Evolutionary conservation across 23 tunicate species (phyloP), one percentile per base, ranked within the genome.

Genomic region (Oikopleura vanhoeffeni): DNA sequence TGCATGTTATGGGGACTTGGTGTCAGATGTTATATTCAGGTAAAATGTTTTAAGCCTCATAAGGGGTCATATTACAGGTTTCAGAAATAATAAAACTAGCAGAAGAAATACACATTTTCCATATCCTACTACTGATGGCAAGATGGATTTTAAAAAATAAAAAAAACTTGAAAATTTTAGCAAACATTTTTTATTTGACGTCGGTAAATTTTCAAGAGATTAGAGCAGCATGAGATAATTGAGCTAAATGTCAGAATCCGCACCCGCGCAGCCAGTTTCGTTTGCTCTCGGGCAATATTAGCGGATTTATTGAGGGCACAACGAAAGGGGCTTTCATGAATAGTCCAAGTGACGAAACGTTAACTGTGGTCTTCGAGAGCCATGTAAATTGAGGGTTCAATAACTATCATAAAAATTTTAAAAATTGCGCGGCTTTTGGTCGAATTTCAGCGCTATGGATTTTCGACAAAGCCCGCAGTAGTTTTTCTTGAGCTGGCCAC

Each of bases 261-360:
- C 79, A 71, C 38, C 79, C 79, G 35, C 79, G 79, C 2, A 71
- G 79, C 79, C 79, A 71, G 79, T 71, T 71, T 3, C 79, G 79
- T 30, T 71, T 30, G 3, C 34, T 24, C 35, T 71, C 79, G 34
- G 79, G 79, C 79, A 71, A 38, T 32, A 30, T 33, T 2, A 71
- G 32, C 34, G 27, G 79, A 38, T 71, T 2, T 2, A 71, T 38
- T 38, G 79, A 38, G 79, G 35, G 27, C 38, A 30, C 38, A 71
- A 71, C 34, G 27, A 30, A 18, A 71, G 36, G 4, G 79, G 79
- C 2, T 2, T 18, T 30, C 79, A 71, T 2, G 34, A 24, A 4
- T 38, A 18, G 38, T 30, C 79, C 79, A 71, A 18, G 34, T 30
- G 79, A 71, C 79, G 2, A 18, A 30, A 13, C 79, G 2, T 71